A percentile compares a stretch with the other conserved stretches of the same genome.
These are phyloP conservation scores for Achroia grisella DNA, from an alignment of 1,140 invertebrate species.

Conservation along the genomic window DNA sequence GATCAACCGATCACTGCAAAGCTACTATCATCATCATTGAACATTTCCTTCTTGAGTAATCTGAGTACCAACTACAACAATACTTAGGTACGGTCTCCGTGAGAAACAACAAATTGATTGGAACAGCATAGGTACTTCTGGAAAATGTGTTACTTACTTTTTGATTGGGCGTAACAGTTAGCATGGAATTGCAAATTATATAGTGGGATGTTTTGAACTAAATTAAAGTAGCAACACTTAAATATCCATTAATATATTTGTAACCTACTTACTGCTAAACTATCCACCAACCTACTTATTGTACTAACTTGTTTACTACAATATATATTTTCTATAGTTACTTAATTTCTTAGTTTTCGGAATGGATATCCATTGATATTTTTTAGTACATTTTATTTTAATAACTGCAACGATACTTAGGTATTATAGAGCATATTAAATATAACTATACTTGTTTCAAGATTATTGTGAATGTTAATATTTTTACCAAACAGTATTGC, in stretches of 20 bases:
- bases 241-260: background rate
- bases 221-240: background rate
- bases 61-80: conserved; percentile 19
- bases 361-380: too few relatives aligned
- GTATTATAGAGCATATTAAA: too few relatives aligned
- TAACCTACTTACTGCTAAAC: background rate
- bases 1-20: conserved; percentile 20
- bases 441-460: too few relatives aligned
- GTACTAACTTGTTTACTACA: too few relatives aligned
- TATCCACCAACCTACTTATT: too few relatives aligned
- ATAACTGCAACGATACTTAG: too few relatives aligned
- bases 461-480: too few relatives aligned
- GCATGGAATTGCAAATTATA: background rate
- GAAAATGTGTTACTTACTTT: conserved; percentile 14
- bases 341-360: too few relatives aligned
- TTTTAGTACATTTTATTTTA: too few relatives aligned
- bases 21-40: conserved; percentile 36
- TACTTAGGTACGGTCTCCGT: conserved; percentile 30
- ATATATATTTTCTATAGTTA: too few relatives aligned
- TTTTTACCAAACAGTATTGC: too few relatives aligned
- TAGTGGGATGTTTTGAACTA: too few relatives aligned
- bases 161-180: conserved; percentile 1
- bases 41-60: conserved; percentile 33
- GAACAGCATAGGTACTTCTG: conserved; percentile 7
- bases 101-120: conserved; percentile 33